These are phyloP conservation scores for Caenorhabditis sp. DNA, from an alignment of 2,888 invertebrate species.

Conservation along the genomic window DNA sequence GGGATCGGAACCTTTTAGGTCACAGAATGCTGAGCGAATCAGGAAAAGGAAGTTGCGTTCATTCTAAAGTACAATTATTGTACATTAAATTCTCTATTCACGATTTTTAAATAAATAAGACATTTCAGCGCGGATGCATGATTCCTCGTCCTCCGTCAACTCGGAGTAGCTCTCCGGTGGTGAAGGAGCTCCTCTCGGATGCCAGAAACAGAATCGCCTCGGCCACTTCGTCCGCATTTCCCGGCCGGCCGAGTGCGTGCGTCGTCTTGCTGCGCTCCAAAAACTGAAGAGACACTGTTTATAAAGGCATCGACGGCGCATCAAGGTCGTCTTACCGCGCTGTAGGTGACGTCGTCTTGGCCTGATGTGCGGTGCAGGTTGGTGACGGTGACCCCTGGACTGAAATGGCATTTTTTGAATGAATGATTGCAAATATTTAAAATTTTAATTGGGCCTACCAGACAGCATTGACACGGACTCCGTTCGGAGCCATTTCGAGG, in stretches of 20 bases:
- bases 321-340: conserved; percentile 80
- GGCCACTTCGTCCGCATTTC: conserved; percentile 81
- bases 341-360: conserved; percentile 87
- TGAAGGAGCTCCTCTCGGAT: conserved; percentile 88
- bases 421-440: not conserved
- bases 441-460: conserved; percentile 82
- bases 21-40: no score
- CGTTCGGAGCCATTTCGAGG: conserved; percentile 83
- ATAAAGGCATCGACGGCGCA: not conserved
- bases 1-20: not conserved
- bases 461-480: conserved; percentile 90
- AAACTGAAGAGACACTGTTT: conserved; percentile 83
- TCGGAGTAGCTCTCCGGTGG: conserved; percentile 90
- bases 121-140: conserved; percentile 75
- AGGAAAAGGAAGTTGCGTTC: not conserved
- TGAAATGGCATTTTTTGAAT: conserved; percentile 68
- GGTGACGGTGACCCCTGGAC: conserved; percentile 92
- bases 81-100: no score
- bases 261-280: conserved; percentile 89
- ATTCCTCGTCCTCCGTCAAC: conserved; percentile 89
- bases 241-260: conserved; percentile 86
- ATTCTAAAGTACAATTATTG: not conserved
- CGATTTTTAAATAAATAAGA: not conserved
- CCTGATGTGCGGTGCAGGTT: conserved; percentile 91
- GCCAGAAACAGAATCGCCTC: conserved; percentile 92